Percentiles rank a stretch among this genome's conserved stretches.
Evolutionary conservation across 2,113 vertebrate species (phyloP).

Genomic region (Gopherus evgoodei): DNA sequence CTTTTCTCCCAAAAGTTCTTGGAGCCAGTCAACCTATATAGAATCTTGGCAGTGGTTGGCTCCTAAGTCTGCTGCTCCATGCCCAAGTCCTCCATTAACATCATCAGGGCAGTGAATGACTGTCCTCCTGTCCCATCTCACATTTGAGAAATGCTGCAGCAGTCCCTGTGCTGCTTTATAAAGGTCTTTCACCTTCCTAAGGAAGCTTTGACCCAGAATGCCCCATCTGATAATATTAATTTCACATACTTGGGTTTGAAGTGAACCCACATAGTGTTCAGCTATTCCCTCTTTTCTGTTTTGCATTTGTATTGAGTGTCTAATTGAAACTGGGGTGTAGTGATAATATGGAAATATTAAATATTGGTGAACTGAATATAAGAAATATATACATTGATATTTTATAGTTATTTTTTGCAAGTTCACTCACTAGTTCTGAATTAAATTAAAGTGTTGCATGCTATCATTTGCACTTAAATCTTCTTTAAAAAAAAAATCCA

Average conservation of each 20-base stretch:
- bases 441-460: neutral
- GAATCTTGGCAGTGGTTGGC: neutral
- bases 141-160: neutral
- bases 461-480: neutral
- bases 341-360: neutral
- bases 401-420: neutral
- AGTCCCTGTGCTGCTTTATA: neutral
- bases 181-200: neutral
- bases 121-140: neutral
- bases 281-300: neutral
- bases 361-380: neutral
- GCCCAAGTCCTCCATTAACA: neutral
- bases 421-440: neutral
- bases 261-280: neutral
- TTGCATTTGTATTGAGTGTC: neutral
- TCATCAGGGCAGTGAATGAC: neutral
- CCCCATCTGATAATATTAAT: neutral
- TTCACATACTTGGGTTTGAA: neutral
- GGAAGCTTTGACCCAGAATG: neutral
- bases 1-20: neutral
- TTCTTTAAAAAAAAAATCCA: neutral
- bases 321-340: neutral
- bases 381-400: neutral
- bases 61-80: neutral
- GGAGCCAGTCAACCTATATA: neutral